These are phyloP conservation scores for Silurus glanis DNA, from an alignment of 2,113 vertebrate species.

Conservation along the genomic window DNA sequence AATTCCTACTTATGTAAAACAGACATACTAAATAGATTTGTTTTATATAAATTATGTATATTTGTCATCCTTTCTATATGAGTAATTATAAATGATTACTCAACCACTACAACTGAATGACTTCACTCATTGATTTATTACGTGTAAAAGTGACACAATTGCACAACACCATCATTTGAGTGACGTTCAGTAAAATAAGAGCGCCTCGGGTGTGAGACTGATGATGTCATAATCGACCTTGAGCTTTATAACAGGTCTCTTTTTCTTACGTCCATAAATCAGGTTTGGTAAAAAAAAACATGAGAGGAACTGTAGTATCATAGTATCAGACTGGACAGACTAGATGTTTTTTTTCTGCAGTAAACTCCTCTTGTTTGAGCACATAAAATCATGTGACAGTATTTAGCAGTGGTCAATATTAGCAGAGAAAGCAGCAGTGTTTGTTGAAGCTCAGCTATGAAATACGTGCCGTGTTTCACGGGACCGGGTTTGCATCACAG, in stretches of 20 bases:
- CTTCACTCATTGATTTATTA: background rate
- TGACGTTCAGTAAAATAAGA: background rate
- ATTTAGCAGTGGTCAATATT: constrained; percentile 14
- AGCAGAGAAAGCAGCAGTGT: background rate
- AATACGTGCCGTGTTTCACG: constrained; percentile 3
- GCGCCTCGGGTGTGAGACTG: background rate
- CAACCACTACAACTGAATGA: background rate
- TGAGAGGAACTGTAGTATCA: background rate
- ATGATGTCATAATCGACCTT: constrained; percentile 3
- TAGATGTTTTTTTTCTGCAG: background rate
- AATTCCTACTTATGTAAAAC: background rate
- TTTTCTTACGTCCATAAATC: background rate
- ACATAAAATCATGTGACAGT: background rate
- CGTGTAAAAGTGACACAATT: background rate
- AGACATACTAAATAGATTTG: background rate
- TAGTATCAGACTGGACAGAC: background rate
- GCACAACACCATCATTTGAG: background rate
- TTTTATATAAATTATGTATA: background rate
- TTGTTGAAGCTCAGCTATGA: background rate
- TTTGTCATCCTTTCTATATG: background rate
- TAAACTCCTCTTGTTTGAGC: background rate
- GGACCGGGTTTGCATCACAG: background rate
- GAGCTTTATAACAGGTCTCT: background rate
- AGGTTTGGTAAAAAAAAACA: background rate
- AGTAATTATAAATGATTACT: background rate